phyloP scores from a whole-genome alignment of 1,140 invertebrate species.

The Globodera rostochiensis region DNA sequence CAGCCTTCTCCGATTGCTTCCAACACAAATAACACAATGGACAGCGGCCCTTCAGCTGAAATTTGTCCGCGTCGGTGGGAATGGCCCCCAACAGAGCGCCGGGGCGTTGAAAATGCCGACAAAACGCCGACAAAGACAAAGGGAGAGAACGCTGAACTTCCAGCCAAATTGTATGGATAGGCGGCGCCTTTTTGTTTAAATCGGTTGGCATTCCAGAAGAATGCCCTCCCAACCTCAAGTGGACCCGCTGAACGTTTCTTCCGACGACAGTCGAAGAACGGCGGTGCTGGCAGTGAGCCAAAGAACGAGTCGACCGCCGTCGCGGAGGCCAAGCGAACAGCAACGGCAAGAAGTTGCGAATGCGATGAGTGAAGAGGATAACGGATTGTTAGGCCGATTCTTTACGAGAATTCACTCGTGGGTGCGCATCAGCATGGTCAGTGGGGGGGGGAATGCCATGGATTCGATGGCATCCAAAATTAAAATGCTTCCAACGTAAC shows the following conservation, averaged over 20 bases:
- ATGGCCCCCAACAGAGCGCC: background rate
- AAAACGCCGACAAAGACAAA: background rate
- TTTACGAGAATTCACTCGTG: constrained; percentile 30
- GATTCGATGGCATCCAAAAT: background rate
- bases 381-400: constrained; percentile 16
- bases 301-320: background rate
- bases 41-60: too few species aligned
- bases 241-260: background rate
- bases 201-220: background rate
- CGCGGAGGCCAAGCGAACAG: background rate
- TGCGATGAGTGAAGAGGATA: constrained; percentile 12
- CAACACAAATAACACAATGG: too few species aligned
- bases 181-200: background rate
- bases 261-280: too few species aligned
- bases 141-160: background rate
- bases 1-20: too few species aligned
- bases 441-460: constrained; percentile 20
- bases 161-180: too few species aligned
- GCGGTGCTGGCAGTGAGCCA: background rate
- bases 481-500: constrained; percentile 14
- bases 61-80: too few species aligned
- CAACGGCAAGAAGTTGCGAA: background rate
- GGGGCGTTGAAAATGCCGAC: background rate
- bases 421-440: background rate
- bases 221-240: background rate